These are phyloP conservation scores for Luscinia luscinia DNA, from an alignment of 2,797 vertebrate species.

Conservation along the genomic window DNA sequence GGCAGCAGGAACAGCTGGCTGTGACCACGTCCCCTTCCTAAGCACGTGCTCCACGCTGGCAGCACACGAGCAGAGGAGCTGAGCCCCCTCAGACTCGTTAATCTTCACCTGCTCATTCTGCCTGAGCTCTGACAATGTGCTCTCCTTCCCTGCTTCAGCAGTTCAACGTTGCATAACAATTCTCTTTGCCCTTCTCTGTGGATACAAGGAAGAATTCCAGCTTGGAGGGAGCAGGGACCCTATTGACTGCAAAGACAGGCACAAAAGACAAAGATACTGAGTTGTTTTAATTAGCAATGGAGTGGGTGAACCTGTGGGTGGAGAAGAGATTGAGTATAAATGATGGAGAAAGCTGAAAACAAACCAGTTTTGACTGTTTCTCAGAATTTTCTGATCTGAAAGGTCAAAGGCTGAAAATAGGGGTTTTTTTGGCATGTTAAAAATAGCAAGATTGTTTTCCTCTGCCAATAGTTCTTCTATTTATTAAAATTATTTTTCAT, in stretches of 20 bases:
- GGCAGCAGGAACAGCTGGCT: background rate
- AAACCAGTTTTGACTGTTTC: conserved; percentile 43
- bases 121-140: background rate
- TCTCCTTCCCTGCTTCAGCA: background rate
- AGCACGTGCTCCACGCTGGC: background rate
- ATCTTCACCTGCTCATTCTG: background rate
- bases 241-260: background rate
- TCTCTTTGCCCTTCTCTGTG: background rate
- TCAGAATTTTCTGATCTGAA: background rate
- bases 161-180: background rate
- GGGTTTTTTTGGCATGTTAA: background rate
- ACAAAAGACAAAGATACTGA: conserved; percentile 38
- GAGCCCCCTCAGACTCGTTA: background rate
- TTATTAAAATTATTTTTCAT: conserved; percentile 61
- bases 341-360: conserved; percentile 52
- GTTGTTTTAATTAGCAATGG: conserved; percentile 60
- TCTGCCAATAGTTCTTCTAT: background rate
- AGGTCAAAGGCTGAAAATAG: conserved; percentile 47
- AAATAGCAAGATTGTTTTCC: background rate
- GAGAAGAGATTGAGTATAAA: conserved; percentile 42
- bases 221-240: background rate
- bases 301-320: conserved; percentile 54
- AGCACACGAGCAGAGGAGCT: background rate
- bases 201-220: background rate
- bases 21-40: background rate